These are phyloP conservation scores for Drosophila sproati DNA, from an alignment of 1,140 invertebrate genomes.

Conservation along the genomic window DNA sequence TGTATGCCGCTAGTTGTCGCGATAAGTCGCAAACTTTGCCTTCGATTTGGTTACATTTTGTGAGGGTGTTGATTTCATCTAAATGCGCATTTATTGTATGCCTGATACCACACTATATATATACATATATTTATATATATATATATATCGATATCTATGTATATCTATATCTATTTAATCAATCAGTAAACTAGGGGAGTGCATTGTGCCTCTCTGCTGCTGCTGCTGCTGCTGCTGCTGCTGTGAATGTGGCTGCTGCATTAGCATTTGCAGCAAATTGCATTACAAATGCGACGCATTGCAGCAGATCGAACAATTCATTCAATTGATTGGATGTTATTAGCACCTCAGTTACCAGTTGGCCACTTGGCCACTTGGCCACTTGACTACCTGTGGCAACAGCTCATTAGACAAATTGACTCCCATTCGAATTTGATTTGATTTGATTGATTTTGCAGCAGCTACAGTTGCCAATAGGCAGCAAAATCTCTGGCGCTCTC, in stretches of 20 bases:
- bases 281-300: slow-evolving; percentile 62
- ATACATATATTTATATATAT: slow-evolving; percentile 22
- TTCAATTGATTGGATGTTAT: slow-evolving; percentile 64
- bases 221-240: slow-evolving; percentile 1
- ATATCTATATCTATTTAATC: slow-evolving; percentile 44
- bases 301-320: slow-evolving; percentile 22
- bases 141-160: slow-evolving; percentile 36
- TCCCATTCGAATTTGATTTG: slow-evolving; percentile 57
- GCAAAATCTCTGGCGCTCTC: slow-evolving; percentile 34
- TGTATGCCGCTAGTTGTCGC: slow-evolving; percentile 58
- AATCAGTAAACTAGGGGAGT: slow-evolving; percentile 55
- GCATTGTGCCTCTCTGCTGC: slow-evolving; percentile 40
- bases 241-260: slow-evolving; percentile 12
- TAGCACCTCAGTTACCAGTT: slow-evolving; percentile 68
- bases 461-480: slow-evolving; percentile 53
- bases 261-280: slow-evolving; percentile 70
- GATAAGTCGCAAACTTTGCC: slow-evolving; percentile 55
- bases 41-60: slow-evolving; percentile 20
- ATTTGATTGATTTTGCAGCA: slow-evolving; percentile 72
- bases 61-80: slow-evolving; percentile 45
- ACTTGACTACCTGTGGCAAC: slow-evolving; percentile 65
- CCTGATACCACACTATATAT: slow-evolving; percentile 24
- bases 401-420: slow-evolving; percentile 82
- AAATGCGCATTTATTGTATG: slow-evolving; percentile 69
- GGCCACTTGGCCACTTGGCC: slow-evolving; percentile 11